Evolutionary conservation across 2,797 vertebrate species (phyloP).

Genomic region (Helicolenus hilgendorfi): DNA sequence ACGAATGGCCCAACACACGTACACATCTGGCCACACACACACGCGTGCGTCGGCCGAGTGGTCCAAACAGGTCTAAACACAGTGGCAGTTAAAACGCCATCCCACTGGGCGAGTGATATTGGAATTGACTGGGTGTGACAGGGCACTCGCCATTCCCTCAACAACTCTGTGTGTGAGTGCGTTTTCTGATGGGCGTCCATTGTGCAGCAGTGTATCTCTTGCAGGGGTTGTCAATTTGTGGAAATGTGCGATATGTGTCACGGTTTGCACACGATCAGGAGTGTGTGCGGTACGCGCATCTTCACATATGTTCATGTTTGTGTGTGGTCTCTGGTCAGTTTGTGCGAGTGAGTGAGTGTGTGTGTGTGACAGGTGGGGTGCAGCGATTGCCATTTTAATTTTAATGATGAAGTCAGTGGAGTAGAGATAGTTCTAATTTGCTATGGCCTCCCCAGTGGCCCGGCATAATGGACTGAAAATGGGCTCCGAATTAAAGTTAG

Average conservation of each 20-base stretch:
- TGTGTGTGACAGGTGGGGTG: conserved; percentile 74
- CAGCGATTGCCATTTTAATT: conserved; percentile 82
- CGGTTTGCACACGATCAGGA: neutral
- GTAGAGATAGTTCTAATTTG: conserved; percentile 89
- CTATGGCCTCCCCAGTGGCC: conserved; percentile 81
- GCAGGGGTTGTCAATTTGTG: conserved; percentile 25
- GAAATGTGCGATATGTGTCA: neutral
- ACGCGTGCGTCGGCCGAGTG: neutral
- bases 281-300: neutral
- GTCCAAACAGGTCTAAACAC: conserved; percentile 28
- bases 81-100: conserved; percentile 25
- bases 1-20: conserved; percentile 45
- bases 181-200: neutral
- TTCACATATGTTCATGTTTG: conserved; percentile 12
- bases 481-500: conserved; percentile 83
- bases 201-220: neutral
- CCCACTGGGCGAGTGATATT: conserved; percentile 52
- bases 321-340: conserved; percentile 24
- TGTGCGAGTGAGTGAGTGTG: neutral
- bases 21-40: neutral
- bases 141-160: conserved; percentile 7
- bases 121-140: conserved; percentile 47
- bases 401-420: conserved; percentile 89
- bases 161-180: conserved; percentile 7
- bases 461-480: conserved; percentile 88